These are phyloP conservation scores for Drosophila orosa DNA, from an alignment of 1,140 invertebrate species.

Conservation along the genomic window DNA sequence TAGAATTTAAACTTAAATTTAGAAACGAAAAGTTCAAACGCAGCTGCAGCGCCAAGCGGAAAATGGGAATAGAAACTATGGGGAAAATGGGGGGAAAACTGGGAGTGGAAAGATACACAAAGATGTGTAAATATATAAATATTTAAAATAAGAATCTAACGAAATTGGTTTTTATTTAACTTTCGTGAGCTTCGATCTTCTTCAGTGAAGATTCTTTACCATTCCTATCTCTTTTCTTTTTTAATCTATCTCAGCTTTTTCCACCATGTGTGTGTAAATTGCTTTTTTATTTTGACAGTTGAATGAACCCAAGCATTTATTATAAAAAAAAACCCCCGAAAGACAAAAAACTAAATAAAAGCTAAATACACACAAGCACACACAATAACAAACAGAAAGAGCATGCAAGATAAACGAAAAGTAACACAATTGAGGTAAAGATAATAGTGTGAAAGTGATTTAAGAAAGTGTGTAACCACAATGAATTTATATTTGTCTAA, in stretches of 20 bases:
- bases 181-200: constrained; percentile 45
- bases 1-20: constrained; percentile 72
- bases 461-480: background rate
- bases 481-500: too few species aligned
- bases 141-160: constrained; percentile 12
- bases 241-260: constrained; percentile 20
- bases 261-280: constrained; percentile 40
- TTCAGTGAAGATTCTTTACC: too few species aligned
- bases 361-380: constrained; percentile 32
- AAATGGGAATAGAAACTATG: constrained; percentile 18
- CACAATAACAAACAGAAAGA: constrained; percentile 34
- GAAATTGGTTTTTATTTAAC: constrained; percentile 33
- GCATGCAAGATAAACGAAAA: constrained; percentile 44
- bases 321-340: constrained; percentile 12
- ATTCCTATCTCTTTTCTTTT: constrained; percentile 26
- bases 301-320: constrained; percentile 60
- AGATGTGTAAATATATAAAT: background rate
- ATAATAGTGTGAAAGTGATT: background rate
- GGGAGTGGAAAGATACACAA: constrained; percentile 6
- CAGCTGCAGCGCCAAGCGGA: constrained; percentile 43
- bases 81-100: constrained; percentile 2
- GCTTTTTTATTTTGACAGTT: constrained; percentile 66
- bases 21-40: constrained; percentile 57
- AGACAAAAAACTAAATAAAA: constrained; percentile 49
- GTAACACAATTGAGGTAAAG: constrained; percentile 6